Evolutionary conservation across 2,888 invertebrate species (phyloP), one percentile per base, ranked within the genome.

Genomic region (Camptogramma bilineatum): DNA sequence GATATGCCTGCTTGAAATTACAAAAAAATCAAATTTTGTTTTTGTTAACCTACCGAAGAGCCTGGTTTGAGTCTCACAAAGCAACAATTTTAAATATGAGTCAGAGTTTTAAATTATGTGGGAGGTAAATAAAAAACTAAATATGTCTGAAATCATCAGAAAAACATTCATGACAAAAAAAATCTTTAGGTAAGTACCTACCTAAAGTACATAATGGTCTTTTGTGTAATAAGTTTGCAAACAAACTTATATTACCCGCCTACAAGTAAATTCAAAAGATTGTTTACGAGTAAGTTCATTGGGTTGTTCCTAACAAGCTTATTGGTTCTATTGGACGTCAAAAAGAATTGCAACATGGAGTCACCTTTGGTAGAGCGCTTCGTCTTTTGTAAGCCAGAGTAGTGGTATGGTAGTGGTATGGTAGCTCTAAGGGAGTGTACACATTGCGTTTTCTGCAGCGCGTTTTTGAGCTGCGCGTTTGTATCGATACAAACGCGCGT

Each of bases 1-100:
- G 95, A 91, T 98, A 98, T 55, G 97, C 97, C 97, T 98, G 93
- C 9, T 76, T 74, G 71, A 64, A 48, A 13, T 13, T 4, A 13
- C 34, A 39, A 39, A 62, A 39, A 62, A 71, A 48, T 68, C 44
- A 44, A 58, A 60, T 13, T 4, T 3, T 39, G 13, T 13, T 28
- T 21, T 21, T 21, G 21, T 3, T 28, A 28, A 7, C 7, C 4
- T 13, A 8, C 4, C 34, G 9, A 13, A 9, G 2, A 31, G 31
- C 10, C 13, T 4, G 13, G 1, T 4, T 10, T 34, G 13, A 10
- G 13, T 34, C 34, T 34, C 0, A 39, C 34, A 13, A 39, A 13
- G 3, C 34, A 39, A 13, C 13, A 31, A 31, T 31, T 9, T 9
- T 10, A 21, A 21, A 21, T 21, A 2, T 3, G 21, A 2, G 21